Evolutionary conservation across 2,797 vertebrate species (phyloP), one percentile per base, ranked within the genome.

Genomic region (Aplochiton taeniatus): DNA sequence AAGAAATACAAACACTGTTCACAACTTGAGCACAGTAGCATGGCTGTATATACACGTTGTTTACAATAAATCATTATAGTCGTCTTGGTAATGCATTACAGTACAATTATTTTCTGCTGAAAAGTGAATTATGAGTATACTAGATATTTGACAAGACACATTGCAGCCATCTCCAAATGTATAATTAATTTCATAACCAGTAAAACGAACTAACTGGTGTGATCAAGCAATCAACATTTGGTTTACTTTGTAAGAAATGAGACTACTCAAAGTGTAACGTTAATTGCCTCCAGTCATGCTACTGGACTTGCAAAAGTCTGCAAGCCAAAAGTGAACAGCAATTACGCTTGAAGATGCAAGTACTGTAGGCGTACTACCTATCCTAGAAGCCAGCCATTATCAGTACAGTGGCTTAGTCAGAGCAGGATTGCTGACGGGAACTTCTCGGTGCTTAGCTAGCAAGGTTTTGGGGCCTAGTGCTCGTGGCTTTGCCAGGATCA

Each of bases 381-480:
- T 31, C 31, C 6, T 79, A 78, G 53, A 14, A 20, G 11, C 19
- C 41, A 55, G 53, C 18, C 41, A 31, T 41, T 10, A 12, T 55
- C 19, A 55, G 12, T 31, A 55, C 53, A 55, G 20, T 46, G 78
- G 77, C 81, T 87, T 83, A 82, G 80, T 87, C 84, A 84, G 76
- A 78, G 70, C 5, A 72, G 71, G 75, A 70, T 69, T 81, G 83
- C 87, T 86, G 86, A 82, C 81, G 62, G 69, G 70, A 80, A 71
- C 42, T 18, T 46, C 41, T 79, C 80, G 20, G 72, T 70, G 87
- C 83, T 85, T 80, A 81, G 84, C 83, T 64, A 63, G 82, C 76
- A 83, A 73, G 85, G 65, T 81, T 88, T 85, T 85, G 79, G 68
- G 88, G 90, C 90, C 89, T 91, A 89, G 87, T 44, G 48, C 80